These are phyloP conservation scores for Tenthredo mesomela DNA, from an alignment of 2,888 invertebrate genomes.

Conservation along the genomic window DNA sequence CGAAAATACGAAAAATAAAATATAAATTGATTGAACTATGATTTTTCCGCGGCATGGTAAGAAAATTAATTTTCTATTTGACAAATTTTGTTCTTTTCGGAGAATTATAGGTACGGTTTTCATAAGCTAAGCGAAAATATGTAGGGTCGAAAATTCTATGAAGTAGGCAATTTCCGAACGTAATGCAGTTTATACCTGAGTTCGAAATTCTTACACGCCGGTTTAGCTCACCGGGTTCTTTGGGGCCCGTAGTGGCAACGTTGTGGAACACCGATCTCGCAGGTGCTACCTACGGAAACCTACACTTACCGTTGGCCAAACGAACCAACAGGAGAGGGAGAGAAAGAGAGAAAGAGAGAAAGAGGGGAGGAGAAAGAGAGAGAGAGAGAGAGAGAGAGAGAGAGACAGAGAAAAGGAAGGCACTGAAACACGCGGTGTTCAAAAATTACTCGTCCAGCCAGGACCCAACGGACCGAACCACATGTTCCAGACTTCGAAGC, in stretches of 20 bases:
- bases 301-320: conserved; percentile 52
- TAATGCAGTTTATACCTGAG: conserved; percentile 40
- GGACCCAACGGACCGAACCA: conserved; percentile 48
- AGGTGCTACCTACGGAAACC: conserved; percentile 52
- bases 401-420: conserved; percentile 37
- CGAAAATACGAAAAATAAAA: not conserved
- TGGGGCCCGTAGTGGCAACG: conserved; percentile 41
- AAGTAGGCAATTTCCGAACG: not conserved
- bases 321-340: conserved; percentile 45
- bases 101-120: not conserved
- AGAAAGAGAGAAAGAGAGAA: not conserved
- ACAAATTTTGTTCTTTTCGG: not conserved
- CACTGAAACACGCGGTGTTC: conserved; percentile 39
- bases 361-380: not conserved
- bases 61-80: not conserved
- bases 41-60: not conserved
- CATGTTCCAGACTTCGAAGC: conserved; percentile 36
- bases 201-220: conserved; percentile 12
- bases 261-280: conserved; percentile 47
- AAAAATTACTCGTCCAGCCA: conserved; percentile 47
- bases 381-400: conserved; percentile 47
- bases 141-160: not conserved
- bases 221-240: conserved; percentile 24
- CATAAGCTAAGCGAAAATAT: not conserved
- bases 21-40: not conserved